Conservation (phyloP, 2,888 invertebrate species). For the Germaria angustata region DNA sequence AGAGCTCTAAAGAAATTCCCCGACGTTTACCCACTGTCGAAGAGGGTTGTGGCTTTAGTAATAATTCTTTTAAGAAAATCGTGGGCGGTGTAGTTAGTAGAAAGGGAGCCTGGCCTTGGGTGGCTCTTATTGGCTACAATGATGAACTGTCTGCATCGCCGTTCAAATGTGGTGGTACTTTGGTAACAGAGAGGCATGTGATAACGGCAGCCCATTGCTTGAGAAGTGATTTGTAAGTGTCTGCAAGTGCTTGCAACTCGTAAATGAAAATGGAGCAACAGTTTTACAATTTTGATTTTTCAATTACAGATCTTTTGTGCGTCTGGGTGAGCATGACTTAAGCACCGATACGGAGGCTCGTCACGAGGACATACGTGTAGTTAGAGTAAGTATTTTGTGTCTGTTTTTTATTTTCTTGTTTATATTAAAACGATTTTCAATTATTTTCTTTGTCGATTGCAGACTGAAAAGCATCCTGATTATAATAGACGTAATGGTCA, state of each 20-base stretch:
- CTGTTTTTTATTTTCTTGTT: too few species aligned
- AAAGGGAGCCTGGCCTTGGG: slow-evolving; percentile 90
- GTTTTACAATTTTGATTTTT: not conserved
- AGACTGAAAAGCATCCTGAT: slow-evolving; percentile 73
- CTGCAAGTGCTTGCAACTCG: not conserved
- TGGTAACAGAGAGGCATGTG: slow-evolving; percentile 82
- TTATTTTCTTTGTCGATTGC: not conserved
- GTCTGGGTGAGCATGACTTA: slow-evolving; percentile 90
- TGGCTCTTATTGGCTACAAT: slow-evolving; percentile 86
- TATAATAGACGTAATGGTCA: slow-evolving; percentile 80
- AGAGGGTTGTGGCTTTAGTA: slow-evolving; percentile 84
- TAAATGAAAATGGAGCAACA: not conserved
- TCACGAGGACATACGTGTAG: slow-evolving; percentile 83
- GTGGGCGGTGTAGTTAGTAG: slow-evolving; percentile 87
- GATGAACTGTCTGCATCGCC: slow-evolving; percentile 77
- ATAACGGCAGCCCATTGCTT: slow-evolving; percentile 83
- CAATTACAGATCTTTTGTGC: slow-evolving; percentile 79
- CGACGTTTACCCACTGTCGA: slow-evolving; percentile 75
- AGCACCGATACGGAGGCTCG: slow-evolving; percentile 82
- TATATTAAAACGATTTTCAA: not conserved
- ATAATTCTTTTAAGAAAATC: slow-evolving; percentile 82
- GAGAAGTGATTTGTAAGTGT: slow-evolving; percentile 73
- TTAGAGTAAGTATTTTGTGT: slow-evolving; percentile 73
- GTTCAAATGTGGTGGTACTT: slow-evolving; percentile 81
- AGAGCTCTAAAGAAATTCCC: slow-evolving; percentile 70